These are phyloP conservation scores for Orchestes rusci DNA, from an alignment of 2,888 invertebrate species.

Conservation along the genomic window DNA sequence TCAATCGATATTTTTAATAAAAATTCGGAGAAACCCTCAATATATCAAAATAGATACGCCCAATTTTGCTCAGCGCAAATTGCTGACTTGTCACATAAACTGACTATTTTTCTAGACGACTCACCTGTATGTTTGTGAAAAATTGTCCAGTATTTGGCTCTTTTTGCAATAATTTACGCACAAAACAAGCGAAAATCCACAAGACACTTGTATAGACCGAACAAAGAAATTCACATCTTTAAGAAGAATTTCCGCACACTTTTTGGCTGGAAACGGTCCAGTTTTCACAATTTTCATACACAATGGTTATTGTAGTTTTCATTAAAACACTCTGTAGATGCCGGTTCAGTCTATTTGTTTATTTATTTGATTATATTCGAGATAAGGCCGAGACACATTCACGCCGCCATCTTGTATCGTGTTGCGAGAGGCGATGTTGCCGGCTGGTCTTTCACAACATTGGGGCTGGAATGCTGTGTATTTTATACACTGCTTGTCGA, in stretches of 20 bases:
- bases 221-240: constrained; percentile 44
- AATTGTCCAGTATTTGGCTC: no score
- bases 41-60: constrained; percentile 37
- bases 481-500: constrained; percentile 5
- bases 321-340: constrained; percentile 28
- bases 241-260: constrained; percentile 33
- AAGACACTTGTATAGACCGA: constrained; percentile 38
- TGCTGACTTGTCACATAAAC: neutral
- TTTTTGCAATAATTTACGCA: no score
- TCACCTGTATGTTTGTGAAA: no score
- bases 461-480: constrained; percentile 15
- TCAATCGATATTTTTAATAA: constrained; percentile 40
- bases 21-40: constrained; percentile 37
- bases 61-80: constrained; percentile 2
- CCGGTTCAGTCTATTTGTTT: constrained; percentile 30
- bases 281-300: constrained; percentile 24
- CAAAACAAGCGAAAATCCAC: constrained; percentile 29
- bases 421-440: constrained; percentile 25
- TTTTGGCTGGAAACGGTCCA: constrained; percentile 26
- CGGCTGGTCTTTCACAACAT: constrained; percentile 25
- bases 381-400: constrained; percentile 34
- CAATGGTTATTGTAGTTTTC: constrained; percentile 26
- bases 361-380: constrained; percentile 31
- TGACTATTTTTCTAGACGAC: no score
- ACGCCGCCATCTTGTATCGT: constrained; percentile 40